Evolutionary conservation across 2,113 vertebrate species (phyloP), one percentile per base, ranked within the genome.

Genomic region (Gallinago paraguaiae): DNA sequence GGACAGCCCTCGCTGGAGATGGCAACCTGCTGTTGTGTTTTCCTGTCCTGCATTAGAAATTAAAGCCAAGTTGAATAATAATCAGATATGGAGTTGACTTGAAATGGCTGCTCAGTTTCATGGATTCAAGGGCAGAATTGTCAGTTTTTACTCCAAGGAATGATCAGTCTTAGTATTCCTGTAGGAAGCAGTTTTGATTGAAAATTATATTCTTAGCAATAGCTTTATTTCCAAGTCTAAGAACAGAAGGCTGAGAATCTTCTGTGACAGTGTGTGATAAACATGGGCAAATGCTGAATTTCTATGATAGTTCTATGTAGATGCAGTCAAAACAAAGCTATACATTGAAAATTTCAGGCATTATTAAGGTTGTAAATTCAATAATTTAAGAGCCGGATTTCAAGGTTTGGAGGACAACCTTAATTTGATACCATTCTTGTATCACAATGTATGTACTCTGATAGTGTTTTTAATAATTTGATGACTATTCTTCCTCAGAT

Each of bases 171-270:
- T 76, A 18, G 46, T 53, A 76, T 94, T 84, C 82, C 43, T 68
- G 45, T 57, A 72, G 69, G 28, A 91, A 79, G 61, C 30, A 81
- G 19, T 61, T 90, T 75, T 53, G 71, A 17, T 71, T 63, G 59
- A 88, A 92, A 81, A 65, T 90, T 3, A 46, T 41, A 72, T 84
- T 75, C 60, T 86, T 72, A 84, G 43, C 30, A 75, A 27, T 61
- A 76, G 17, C 50, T 94, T 79, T 88, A 81, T 93, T 96, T 96
- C 69, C 39, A 76, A 41, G 91, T 92, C 82, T 61, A 86, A 64
- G 79, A 93, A 64, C 43, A 90, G 88, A 90, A 94, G 92, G 87
- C 77, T 71, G 61, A 78, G 89, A 91, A 95, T 71, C 24, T 81
- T 91, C 72, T 76, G 28, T 92, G 65, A 75, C 43, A 84, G 51